phyloP scores from a whole-genome alignment of 2,888 invertebrate species.

The Lithophane socia region DNA sequence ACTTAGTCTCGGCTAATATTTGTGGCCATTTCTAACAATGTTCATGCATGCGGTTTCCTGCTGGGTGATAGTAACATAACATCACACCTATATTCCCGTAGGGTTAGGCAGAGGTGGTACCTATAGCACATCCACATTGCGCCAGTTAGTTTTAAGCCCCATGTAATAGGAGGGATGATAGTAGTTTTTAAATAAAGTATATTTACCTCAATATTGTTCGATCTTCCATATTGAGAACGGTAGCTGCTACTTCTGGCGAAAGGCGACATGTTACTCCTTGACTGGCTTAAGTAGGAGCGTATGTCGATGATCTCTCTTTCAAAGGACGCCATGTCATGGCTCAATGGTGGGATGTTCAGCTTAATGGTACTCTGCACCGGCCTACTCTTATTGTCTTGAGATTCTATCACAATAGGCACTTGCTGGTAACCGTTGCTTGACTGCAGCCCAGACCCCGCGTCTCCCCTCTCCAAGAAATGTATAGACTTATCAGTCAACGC shows the following conservation, averaged over 20 bases:
- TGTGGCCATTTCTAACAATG: slow-evolving; percentile 17
- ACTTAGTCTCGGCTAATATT: slow-evolving; percentile 36
- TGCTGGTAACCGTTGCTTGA: slow-evolving; percentile 91
- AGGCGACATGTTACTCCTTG: slow-evolving; percentile 93
- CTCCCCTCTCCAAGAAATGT: slow-evolving; percentile 81
- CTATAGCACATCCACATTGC: no score
- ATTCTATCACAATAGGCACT: slow-evolving; percentile 92
- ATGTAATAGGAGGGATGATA: no score
- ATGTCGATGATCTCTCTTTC: slow-evolving; percentile 93
- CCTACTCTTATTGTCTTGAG: slow-evolving; percentile 82
- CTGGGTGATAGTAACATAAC: background rate
- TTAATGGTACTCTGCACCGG: slow-evolving; percentile 81
- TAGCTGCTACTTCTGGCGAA: slow-evolving; percentile 93
- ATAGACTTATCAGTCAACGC: slow-evolving; percentile 83
- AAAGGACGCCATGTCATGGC: slow-evolving; percentile 88
- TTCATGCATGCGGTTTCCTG: slow-evolving; percentile 4
- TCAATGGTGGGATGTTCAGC: slow-evolving; percentile 85
- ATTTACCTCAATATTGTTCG: slow-evolving; percentile 88
- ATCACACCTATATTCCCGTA: background rate
- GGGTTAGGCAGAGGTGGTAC: no score
- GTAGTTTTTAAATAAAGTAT: background rate
- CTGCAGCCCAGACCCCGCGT: slow-evolving; percentile 71
- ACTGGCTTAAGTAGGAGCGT: slow-evolving; percentile 93
- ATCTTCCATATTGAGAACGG: slow-evolving; percentile 92
- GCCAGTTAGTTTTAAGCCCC: no score